Base-by-base conservation (phyloP, 2,113 vertebrate species). In the Microtus oregoni region DNA sequence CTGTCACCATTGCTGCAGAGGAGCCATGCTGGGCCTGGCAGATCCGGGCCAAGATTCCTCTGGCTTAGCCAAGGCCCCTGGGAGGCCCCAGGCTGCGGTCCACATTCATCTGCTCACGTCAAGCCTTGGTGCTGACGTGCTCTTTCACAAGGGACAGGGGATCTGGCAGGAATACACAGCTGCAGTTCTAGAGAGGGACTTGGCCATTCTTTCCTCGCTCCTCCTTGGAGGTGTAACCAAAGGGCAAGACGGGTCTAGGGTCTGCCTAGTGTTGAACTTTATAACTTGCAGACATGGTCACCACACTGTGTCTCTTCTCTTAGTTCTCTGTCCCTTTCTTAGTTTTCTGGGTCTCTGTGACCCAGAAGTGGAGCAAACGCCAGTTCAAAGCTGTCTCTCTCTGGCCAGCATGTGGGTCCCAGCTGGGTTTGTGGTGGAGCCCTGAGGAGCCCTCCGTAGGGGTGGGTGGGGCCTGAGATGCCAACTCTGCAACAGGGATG, bases 301-400 rank as follows among this genome's bases (percentile, higher is more conserved):
- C 78, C 47, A 78, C 77, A 32, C 72, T 85, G 28, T 91, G 92
- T 91, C 86, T 96, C 88, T 96, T 75, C 61, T 58, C 19, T 58
- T 58, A 20, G 58, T 58, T 58, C 19, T 93, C 76, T 86, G 61
- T 91, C 89, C 88, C 92, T 96, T 91, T 83, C 81, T 85, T 68
- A 26, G 41, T 68, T 78, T 76, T 58, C 90, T 92, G 92, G 95
- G 96, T 97, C 96, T 97, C 91, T 89, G 58, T 97, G 97, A 97
- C 97, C 97, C 88, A 95, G 94, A 77, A 95, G 44, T 41, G 50
- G 76, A 63, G n/a, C 90, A 90, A 79, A 89, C 50, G 73, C 89
- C 79, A 96, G 76, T 65, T 12, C 28, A 85, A 92, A 73, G 79
- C 76, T 61, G 93, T 75, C 85, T 87, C 26, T 89, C 67, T 30